Conservation (phyloP, 2,888 invertebrate genomes). For the Exephanes ischioxanthus region DNA sequence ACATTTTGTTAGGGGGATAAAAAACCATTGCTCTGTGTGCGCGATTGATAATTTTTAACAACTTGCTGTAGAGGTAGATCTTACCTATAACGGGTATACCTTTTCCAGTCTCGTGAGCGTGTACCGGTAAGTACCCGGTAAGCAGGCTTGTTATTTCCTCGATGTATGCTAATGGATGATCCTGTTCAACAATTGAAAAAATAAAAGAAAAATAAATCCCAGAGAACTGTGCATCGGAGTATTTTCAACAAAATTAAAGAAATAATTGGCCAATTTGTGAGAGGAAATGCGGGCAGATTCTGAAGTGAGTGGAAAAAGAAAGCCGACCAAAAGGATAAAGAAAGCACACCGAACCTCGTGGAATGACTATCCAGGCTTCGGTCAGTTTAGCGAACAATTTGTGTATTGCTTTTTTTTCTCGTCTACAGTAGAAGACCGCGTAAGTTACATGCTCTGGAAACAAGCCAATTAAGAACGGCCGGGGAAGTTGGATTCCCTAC, state of each 20-base stretch:
- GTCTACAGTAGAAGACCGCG: neutral
- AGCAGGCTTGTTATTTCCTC: slow-evolving; percentile 24
- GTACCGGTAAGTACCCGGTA: neutral
- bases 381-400: neutral
- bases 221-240: neutral
- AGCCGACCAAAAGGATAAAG: neutral
- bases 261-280: slow-evolving; percentile 58
- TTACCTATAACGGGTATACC: neutral
- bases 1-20: neutral
- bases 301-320: neutral
- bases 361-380: neutral
- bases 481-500: no score
- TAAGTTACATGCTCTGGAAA: neutral
- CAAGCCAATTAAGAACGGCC: no score
- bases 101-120: neutral
- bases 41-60: neutral
- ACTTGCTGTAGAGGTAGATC: neutral
- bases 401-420: neutral
- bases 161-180: slow-evolving; percentile 23
- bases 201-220: neutral
- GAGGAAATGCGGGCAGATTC: neutral
- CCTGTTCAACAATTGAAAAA: neutral
- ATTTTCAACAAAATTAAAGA: neutral
- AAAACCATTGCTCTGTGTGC: neutral
- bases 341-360: neutral